Conservation (phyloP, 2,113 vertebrate species). For the Cyanoramphus novaezelandiae region DNA sequence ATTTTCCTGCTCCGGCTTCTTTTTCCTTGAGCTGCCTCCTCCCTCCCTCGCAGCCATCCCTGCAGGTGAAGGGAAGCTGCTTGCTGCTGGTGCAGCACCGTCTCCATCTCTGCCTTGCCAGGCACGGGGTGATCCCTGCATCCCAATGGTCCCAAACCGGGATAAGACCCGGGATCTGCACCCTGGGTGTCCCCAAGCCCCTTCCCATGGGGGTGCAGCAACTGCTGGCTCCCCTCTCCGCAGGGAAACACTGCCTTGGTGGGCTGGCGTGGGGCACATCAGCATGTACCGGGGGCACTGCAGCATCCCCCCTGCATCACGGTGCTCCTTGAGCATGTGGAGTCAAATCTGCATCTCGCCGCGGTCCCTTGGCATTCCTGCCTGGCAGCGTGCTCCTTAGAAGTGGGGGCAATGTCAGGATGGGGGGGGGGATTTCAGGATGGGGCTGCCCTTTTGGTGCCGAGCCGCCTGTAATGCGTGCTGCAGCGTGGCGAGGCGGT, state of each 20-base stretch:
- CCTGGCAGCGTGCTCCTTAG: neutral
- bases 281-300: neutral
- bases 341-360: neutral
- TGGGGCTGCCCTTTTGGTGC: neutral
- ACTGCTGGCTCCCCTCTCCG: neutral
- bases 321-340: accelerated
- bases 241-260: neutral
- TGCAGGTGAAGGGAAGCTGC: neutral
- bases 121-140: neutral
- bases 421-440: neutral
- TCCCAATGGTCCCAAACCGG: neutral
- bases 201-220: neutral
- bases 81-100: neutral
- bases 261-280: neutral
- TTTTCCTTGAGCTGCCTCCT: neutral
- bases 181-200: neutral
- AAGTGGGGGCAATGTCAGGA: neutral
- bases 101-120: neutral
- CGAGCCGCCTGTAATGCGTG: neutral
- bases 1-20: neutral
- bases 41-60: neutral
- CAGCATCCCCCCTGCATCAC: neutral
- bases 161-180: neutral
- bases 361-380: neutral
- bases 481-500: neutral